Percentiles rank a stretch among this genome's conserved stretches.
phyloP scores from a whole-genome alignment of 2,797 vertebrate genomes.

The Melanotaenia nigrans region DNA sequence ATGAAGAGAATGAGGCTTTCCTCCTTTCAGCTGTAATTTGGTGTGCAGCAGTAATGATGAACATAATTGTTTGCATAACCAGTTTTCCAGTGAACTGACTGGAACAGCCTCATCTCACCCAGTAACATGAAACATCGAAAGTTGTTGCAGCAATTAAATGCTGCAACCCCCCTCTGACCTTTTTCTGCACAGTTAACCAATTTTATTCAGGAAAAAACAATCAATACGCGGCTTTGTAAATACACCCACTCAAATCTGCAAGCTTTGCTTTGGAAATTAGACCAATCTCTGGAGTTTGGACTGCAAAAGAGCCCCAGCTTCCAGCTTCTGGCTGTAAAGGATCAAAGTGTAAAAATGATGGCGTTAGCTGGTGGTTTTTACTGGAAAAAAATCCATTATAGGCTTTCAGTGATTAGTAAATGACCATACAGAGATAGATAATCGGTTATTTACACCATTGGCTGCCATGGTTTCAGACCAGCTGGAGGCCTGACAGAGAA shows the following conservation, averaged over 20 bases:
- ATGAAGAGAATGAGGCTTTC: slow-evolving; percentile 3
- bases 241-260: slow-evolving; percentile 12
- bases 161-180: slow-evolving; percentile 27
- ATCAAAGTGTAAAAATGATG: no score
- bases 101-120: slow-evolving; percentile 6
- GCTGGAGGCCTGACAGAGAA: background rate
- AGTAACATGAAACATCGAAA: slow-evolving; percentile 32
- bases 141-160: slow-evolving; percentile 55
- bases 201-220: slow-evolving; percentile 48
- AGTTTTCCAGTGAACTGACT: slow-evolving; percentile 47
- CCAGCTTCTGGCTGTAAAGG: no score
- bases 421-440: background rate
- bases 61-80: slow-evolving; percentile 56
- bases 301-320: no score
- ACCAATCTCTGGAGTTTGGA: background rate
- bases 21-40: slow-evolving; percentile 36
- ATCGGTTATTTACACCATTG: background rate
- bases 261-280: background rate
- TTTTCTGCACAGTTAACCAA: slow-evolving; percentile 28
- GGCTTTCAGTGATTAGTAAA: no score
- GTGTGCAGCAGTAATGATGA: slow-evolving; percentile 42
- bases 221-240: slow-evolving; percentile 39
- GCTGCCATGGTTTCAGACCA: background rate
- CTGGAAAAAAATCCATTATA: no score
- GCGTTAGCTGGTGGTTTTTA: no score